Conservation (phyloP, 2,888 invertebrate species). For the Plagodis pulveraria region DNA sequence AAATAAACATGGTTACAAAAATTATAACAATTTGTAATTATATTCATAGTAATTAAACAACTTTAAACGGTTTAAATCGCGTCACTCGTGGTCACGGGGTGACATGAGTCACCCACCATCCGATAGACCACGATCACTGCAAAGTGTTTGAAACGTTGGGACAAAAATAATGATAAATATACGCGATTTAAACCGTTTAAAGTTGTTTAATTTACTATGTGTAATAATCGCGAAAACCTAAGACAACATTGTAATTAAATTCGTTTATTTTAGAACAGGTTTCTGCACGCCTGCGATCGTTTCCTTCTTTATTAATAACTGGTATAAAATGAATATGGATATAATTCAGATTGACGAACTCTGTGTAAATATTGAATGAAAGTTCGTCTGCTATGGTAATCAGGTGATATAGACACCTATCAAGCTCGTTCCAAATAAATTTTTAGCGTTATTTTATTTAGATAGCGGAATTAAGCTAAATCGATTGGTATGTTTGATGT, state of each 20-base stretch:
- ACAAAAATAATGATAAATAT: no score
- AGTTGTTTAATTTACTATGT: no score
- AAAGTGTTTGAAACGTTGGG: no score
- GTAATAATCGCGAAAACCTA: no score
- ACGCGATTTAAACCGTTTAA: no score
- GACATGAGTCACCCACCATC: no score
- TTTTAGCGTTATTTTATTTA: conserved; percentile 15
- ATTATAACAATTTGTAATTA: conserved; percentile 6
- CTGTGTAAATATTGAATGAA: conserved; percentile 15
- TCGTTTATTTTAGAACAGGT: conserved; percentile 21
- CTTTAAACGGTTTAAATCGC: no score
- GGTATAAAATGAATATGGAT: conserved; percentile 3
- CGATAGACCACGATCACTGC: no score
- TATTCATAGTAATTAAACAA: no score
- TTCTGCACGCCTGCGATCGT: conserved; percentile 14
- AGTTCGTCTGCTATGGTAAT: conserved; percentile 22
- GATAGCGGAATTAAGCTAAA: conserved; percentile 9
- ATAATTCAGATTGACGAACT: conserved; percentile 4
- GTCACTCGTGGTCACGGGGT: no score
- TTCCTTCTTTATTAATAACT: conserved; percentile 6
- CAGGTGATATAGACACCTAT: conserved; percentile 1
- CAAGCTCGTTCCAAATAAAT: conserved; percentile 5
- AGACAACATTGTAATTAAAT: conserved; percentile 7
- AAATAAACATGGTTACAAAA: conserved; percentile 12
- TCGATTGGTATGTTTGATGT: conserved; percentile 12